Percentiles rank a stretch among this genome's conserved stretches.
phyloP scores from a whole-genome alignment of 2,113 vertebrate species.

The Bothrops jararaca region DNA sequence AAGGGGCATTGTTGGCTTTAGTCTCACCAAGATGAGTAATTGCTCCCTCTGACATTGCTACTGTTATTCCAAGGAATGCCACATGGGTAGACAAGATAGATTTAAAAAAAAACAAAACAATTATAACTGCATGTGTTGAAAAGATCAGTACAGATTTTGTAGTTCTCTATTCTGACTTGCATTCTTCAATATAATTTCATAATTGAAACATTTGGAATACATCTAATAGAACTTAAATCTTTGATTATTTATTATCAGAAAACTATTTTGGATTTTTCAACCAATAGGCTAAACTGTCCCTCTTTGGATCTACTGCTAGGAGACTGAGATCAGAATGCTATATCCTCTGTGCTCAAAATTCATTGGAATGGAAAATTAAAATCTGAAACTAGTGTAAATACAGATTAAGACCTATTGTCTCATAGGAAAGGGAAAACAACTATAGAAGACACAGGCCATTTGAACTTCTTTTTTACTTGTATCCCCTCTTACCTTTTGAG shows the following conservation, averaged over 20 bases:
- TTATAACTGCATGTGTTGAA: constrained; percentile 18
- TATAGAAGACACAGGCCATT: neutral
- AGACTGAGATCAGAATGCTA: neutral
- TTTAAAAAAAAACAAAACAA: too few species aligned
- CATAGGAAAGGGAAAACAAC: neutral
- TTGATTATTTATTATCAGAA: constrained; percentile 29
- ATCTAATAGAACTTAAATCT: constrained; percentile 49
- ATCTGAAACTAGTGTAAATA: neutral
- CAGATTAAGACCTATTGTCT: neutral
- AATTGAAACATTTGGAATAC: constrained; percentile 33
- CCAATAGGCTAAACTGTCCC: constrained; percentile 47
- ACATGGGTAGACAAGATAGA: constrained; percentile 35
- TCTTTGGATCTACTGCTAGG: constrained; percentile 22
- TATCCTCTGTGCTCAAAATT: neutral
- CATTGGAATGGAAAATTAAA: neutral
- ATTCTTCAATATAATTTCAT: constrained; percentile 9
- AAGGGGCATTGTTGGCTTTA: constrained; percentile 43
- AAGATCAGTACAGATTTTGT: constrained; percentile 22
- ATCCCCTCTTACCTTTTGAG: neutral
- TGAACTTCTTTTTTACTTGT: neutral
- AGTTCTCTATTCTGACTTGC: constrained; percentile 26
- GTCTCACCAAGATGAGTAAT: constrained; percentile 32
- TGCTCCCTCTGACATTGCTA: constrained; percentile 10
- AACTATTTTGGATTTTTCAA: constrained; percentile 32
- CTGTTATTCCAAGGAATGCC: constrained; percentile 10